Percentiles rank a stretch among this genome's conserved stretches.
Conservation (phyloP, 2,888 invertebrate species). For the Pandemis corylana region DNA sequence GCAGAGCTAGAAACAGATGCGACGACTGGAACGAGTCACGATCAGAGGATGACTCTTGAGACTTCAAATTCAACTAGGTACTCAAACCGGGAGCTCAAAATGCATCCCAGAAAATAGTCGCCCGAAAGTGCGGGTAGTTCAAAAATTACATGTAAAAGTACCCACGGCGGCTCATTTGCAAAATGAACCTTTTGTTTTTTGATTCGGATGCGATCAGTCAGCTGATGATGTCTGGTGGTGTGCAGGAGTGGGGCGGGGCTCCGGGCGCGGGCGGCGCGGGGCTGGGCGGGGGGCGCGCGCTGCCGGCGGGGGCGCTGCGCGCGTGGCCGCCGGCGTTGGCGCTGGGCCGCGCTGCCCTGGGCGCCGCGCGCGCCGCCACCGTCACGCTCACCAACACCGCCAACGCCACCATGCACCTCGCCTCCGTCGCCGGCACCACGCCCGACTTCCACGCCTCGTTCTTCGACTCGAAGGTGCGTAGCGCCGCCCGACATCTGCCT, state of each 20-base stretch:
- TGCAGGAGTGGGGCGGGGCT: slow-evolving; percentile 70
- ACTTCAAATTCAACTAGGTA: too few species aligned
- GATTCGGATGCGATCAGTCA: too few species aligned
- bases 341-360: slow-evolving; percentile 89
- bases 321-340: slow-evolving; percentile 80
- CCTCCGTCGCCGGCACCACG: slow-evolving; percentile 97
- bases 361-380: slow-evolving; percentile 93
- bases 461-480: slow-evolving; percentile 94
- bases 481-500: too few species aligned
- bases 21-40: too few species aligned
- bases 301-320: slow-evolving; percentile 59
- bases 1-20: too few species aligned
- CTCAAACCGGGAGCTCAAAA: too few species aligned
- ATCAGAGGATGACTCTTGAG: too few species aligned
- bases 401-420: slow-evolving; percentile 95
- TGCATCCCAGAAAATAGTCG: too few species aligned
- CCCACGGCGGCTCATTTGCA: too few species aligned
- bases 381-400: slow-evolving; percentile 95
- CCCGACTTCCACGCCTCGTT: slow-evolving; percentile 99
- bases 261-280: slow-evolving; percentile 45
- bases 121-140: too few species aligned
- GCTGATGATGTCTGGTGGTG: not conserved
- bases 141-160: too few species aligned
- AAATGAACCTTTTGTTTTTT: too few species aligned
- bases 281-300: slow-evolving; percentile 46